phyloP scores from a whole-genome alignment of 2,888 invertebrate species.

The Ectropis crepuscularia region DNA sequence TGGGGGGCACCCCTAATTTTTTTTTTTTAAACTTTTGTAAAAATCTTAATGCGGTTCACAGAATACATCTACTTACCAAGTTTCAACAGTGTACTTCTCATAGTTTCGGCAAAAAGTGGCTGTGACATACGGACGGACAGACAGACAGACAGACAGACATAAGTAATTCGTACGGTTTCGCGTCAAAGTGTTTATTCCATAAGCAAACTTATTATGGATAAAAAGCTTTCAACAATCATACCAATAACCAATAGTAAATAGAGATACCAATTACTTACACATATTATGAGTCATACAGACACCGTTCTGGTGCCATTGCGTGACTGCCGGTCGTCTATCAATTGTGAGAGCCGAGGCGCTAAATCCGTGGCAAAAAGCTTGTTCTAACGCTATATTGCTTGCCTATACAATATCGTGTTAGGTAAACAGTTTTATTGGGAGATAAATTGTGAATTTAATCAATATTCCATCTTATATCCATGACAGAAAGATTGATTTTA shows the following conservation, averaged over 20 bases:
- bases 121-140: too few relatives aligned
- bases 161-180: too few relatives aligned
- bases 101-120: too few relatives aligned
- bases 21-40: too few relatives aligned
- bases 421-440: constrained; percentile 32
- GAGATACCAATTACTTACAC: constrained; percentile 11
- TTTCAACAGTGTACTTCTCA: too few relatives aligned
- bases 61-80: too few relatives aligned
- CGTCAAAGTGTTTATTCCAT: too few relatives aligned
- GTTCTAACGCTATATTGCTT: constrained; percentile 35
- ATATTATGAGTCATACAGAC: constrained; percentile 22
- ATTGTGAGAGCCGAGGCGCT: constrained; percentile 46
- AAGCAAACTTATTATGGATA: too few relatives aligned
- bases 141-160: too few relatives aligned
- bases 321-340: constrained; percentile 42
- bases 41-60: too few relatives aligned
- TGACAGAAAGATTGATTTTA: neutral
- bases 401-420: constrained; percentile 41
- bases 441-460: constrained; percentile 26
- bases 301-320: constrained; percentile 36
- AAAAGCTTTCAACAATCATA: too few relatives aligned
- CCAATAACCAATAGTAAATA: neutral
- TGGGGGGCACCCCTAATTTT: too few relatives aligned
- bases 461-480: constrained; percentile 8
- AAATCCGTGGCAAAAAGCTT: constrained; percentile 44